Evolutionary conservation across 2,113 vertebrate species (phyloP), one percentile per base, ranked within the genome.

Genomic region (Shinisaurus crocodilurus): DNA sequence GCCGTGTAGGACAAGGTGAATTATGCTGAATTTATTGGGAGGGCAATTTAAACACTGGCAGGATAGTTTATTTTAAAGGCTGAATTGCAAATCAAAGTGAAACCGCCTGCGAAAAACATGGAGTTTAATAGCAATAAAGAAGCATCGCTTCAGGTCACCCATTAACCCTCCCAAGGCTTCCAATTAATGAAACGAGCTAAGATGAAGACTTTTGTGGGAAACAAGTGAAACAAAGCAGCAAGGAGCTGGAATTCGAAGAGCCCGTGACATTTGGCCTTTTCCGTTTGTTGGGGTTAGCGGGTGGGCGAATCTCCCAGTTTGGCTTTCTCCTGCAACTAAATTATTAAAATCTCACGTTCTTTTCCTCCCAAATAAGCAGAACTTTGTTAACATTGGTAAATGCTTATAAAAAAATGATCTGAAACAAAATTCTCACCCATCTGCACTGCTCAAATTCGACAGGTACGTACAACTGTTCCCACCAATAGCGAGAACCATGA

Each of bases 11-110:
- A 95, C 94, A 92, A 50, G 92, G 89, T 91, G 75, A 81, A 95
- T 94, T 96, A 91, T 92, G 72, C 87, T 93, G 93, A 96, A 95
- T 95, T 95, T 96, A 95, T 92, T 95, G 63, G 89, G 69, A 95
- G 90, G 96, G 94, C 94, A 85, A 90, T 96, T 90, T 81, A 91
- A 96, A 91, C 67, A 82, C 88, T 94, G 94, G 95, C 85, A 92
- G 88, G 79, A 94, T 63, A 90, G 92, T 93, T 96, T 94, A 89
- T 81, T 1, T 94, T 75, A 89, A 93, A 95, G 86, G 77, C 85
- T 87, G 87, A 92, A 85, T 94, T 93, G 92, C 93, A 90, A 94
- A 93, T 95, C 92, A 92, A 94, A 96, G 93, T 20, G 13, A 86
- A n/a, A 20, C 75, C 3, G 40, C 43, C 37, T 48, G 20, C n/a